Base-by-base conservation (phyloP, 2,888 invertebrate species). In the Athrips mouffetella region DNA sequence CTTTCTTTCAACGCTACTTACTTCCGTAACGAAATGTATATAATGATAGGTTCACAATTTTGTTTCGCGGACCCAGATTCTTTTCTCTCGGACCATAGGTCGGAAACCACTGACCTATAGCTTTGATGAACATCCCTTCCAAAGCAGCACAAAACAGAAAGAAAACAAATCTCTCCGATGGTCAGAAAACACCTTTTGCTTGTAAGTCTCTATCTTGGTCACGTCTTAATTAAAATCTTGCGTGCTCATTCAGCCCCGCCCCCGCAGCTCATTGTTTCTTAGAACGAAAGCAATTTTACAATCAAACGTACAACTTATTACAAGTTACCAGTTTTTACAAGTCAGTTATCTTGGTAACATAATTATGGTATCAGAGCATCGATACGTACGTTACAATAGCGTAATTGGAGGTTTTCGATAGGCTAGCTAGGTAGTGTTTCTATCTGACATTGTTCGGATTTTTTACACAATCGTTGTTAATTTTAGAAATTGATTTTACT, bases 241-340 rank as follows among this genome's bases (percentile, higher is more conserved):
- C 52, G 50, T 52, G 52, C 11, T 37, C 47, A 4, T 15, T 16
- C 10, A 10, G 37, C 30, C 39, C 41, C 52, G 50, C 51, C 52
- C 21, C 16, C 30, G 3, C 3, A 15, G 37, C 25, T 45, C 30
- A 47, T 44, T 44, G 47, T 47, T 47, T 50, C 42, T 31, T 30
- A 40, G 20, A 40, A 39, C 25, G 47, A 47, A 47, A 47, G 20
- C 45, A 31, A 45, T 42, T 29, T 42, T 42, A 6, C 18, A 42
- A 42, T 40, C 40, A 40, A 40, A 40, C 25, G 21, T 21, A 21
- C 37, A 37, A 21, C 4, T 37, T 37, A 37, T 20, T 18, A 21
- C 21, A 10, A 37, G 37, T 27, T 10, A 27, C 27, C 7, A n/a
- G 7, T 37, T 37, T 37, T 37, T 37, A 37, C 21, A 13, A 23